These are phyloP conservation scores for Elaphurus davidianus DNA, from an alignment of 2,113 vertebrate genomes.

Conservation along the genomic window DNA sequence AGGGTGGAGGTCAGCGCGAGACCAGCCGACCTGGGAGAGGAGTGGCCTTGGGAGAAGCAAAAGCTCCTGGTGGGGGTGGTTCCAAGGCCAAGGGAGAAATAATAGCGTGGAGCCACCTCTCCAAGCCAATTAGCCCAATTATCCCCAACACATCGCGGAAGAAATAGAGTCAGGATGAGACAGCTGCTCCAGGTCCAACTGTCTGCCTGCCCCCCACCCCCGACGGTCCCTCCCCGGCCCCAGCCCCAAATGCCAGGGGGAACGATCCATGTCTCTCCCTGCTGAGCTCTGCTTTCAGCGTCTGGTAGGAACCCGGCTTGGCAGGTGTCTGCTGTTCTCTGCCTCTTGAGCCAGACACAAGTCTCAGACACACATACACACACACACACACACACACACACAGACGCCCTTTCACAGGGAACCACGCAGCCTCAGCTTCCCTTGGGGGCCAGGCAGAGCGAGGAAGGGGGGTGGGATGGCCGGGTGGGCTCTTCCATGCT, in stretches of 20 bases:
- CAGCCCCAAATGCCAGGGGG: background rate
- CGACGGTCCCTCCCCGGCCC: background rate
- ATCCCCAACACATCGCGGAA: constrained; percentile 30
- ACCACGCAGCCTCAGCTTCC: background rate
- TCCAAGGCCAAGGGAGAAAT: background rate
- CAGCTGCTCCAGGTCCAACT: constrained; percentile 13
- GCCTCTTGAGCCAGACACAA: constrained; percentile 7
- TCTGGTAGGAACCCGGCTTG: background rate
- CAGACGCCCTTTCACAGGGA: background rate
- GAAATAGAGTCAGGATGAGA: constrained; percentile 33
- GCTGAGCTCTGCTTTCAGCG: background rate
- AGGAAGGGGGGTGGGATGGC: background rate
- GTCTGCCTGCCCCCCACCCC: background rate
- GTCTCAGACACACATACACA: constrained; percentile 14
- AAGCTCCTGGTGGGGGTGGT: background rate
- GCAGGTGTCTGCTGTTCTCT: background rate
- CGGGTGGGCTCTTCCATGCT: background rate
- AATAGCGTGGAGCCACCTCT: background rate
- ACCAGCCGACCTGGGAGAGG: background rate
- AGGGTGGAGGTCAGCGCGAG: constrained; percentile 37
- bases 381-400: background rate
- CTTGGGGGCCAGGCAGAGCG: background rate
- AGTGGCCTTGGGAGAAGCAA: background rate
- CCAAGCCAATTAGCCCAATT: constrained; percentile 66
- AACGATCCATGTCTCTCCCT: background rate